Evolutionary conservation across 2,888 invertebrate species (phyloP), one percentile per base, ranked within the genome.

Genomic region (Sussaba pulchella): DNA sequence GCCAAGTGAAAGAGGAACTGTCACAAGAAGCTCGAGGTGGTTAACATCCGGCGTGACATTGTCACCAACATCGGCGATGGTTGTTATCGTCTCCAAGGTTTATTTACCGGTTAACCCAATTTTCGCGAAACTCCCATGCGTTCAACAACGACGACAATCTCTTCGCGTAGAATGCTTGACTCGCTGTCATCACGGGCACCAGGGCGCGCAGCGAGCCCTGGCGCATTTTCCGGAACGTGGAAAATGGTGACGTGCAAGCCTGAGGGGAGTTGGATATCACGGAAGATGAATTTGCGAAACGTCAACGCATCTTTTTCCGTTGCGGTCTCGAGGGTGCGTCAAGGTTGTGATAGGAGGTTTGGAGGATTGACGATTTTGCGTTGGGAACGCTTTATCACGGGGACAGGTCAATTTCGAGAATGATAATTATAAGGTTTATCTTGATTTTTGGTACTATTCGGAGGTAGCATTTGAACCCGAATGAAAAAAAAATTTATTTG

Each of bases 91-190:
- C 61, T 41, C 41, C 24, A 43, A 64, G 66, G 71, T 80, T 80
- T 64, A 72, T 81, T 81, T 69, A 63, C 77, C 77, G 52, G 73
- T 81, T 72, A 73, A 81, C 77, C 77, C 54, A 78, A 73, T 78
- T 71, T 70, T 67, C 81, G 24, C 14, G 14, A 39, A 39, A 24
- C 57, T 17, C 57, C 9, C 57, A 59, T n/a, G n/a, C 57, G 17
- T 36, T 17, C 36, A 59, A 10, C 57, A 59, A 36, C 57, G 36
- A 39, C 52, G 21, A 17, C 26, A 47, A 26, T 10, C n/a, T n/a
- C 12, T 57, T 36, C 36, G 17, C 2, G 14, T 1, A 12, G 31
- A 8, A n/a, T 19, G 17, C 57, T 59, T 19, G 57, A 59, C 36
- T 59, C 14, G 12, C 36, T 59, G 57, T 59, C 36, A 36, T 36